Evolutionary conservation across 2,797 vertebrate genomes (phyloP).

Genomic region (Aselliscus stoliczkanus): DNA sequence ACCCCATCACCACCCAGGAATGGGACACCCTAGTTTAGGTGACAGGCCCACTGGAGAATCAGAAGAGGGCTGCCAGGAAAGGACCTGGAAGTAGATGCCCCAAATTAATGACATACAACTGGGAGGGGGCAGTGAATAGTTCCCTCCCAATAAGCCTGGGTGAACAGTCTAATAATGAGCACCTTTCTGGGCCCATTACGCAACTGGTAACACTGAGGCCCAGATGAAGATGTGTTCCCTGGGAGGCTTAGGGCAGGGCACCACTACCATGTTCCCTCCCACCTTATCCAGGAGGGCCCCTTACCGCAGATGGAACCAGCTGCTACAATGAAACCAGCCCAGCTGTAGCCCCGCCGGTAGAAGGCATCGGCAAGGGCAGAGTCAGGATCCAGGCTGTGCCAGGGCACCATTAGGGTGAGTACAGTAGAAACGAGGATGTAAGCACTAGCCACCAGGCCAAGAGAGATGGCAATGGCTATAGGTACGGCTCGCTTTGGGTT

Average conservation of each 20-base stretch:
- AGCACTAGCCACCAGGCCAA: constrained; percentile 88
- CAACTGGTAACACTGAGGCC: not conserved
- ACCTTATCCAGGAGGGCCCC: constrained; percentile 53
- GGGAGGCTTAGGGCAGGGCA: not conserved
- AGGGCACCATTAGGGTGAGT: constrained; percentile 95
- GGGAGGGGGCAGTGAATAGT: too few species aligned
- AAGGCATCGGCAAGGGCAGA: constrained; percentile 94
- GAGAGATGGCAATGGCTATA: constrained; percentile 90
- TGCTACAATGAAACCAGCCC: constrained; percentile 95
- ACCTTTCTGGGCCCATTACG: not conserved
- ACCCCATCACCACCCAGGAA: not conserved
- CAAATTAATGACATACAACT: not conserved
- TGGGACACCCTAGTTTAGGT: not conserved
- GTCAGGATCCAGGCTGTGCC: constrained; percentile 92
- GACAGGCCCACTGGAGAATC: not conserved
- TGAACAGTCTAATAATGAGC: not conserved
- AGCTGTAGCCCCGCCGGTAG: constrained; percentile 93
- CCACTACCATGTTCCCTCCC: not conserved
- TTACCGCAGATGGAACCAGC: constrained; percentile 96
- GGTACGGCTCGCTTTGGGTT: constrained; percentile 92
- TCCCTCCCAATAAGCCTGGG: not conserved
- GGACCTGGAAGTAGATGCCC: not conserved
- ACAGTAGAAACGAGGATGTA: constrained; percentile 94
- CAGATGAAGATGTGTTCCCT: too few species aligned
- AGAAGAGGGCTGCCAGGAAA: not conserved